Percentiles rank a stretch among this genome's conserved stretches.
Evolutionary conservation across 35 echinoderm and acorn worm genomes (phyloP).

Genomic region (Ophioderma brevispina): DNA sequence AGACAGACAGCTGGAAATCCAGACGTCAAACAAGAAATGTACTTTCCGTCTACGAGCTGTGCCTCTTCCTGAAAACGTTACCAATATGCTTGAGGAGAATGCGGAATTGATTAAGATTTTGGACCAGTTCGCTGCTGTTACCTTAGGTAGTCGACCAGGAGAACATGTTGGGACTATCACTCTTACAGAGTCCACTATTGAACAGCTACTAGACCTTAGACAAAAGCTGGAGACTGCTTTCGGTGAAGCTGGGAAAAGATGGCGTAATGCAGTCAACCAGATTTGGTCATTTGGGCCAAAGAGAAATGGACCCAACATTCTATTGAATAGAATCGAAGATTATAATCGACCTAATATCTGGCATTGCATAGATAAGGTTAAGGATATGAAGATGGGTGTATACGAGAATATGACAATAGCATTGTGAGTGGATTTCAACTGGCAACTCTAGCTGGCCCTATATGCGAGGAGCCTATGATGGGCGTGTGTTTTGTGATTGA

Average conservation of each 20-base stretch:
- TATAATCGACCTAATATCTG: constrained; percentile 81
- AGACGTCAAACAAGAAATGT: constrained; percentile 66
- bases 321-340: constrained; percentile 75
- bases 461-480: constrained; percentile 99
- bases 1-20: constrained; percentile 73
- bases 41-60: constrained; percentile 68
- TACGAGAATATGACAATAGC: constrained; percentile 83
- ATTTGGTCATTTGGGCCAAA: constrained; percentile 97
- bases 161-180: not conserved
- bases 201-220: constrained; percentile 61
- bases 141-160: constrained; percentile 42
- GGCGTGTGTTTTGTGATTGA: constrained; percentile 83
- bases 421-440: constrained; percentile 95
- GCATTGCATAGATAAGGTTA: constrained; percentile 53
- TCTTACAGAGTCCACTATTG: constrained; percentile 33
- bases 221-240: constrained; percentile 63
- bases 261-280: constrained; percentile 53
- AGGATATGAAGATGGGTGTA: not conserved
- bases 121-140: constrained; percentile 49
- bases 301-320: constrained; percentile 86
- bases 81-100: constrained; percentile 71
- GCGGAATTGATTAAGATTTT: constrained; percentile 80
- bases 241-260: constrained; percentile 86
- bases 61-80: constrained; percentile 75
- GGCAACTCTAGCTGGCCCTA: constrained; percentile 83